Evolutionary conservation across 2,888 invertebrate genomes (phyloP).

Genomic region (Drosophila parthenogenetica): DNA sequence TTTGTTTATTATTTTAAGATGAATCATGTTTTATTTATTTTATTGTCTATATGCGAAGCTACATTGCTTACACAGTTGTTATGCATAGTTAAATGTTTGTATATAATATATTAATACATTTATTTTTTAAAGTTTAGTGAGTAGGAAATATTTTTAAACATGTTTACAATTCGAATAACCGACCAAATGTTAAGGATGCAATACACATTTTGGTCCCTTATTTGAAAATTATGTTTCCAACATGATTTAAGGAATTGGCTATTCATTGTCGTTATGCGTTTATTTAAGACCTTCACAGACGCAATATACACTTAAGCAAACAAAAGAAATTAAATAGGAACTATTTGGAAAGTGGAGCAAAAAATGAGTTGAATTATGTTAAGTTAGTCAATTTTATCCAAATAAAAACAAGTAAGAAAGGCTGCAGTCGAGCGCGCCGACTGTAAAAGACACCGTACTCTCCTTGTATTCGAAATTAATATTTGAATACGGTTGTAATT

Average conservation of each 20-base stretch:
- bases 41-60: constrained; percentile 49
- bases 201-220: constrained; percentile 39
- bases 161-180: constrained; percentile 53
- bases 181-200: constrained; percentile 51
- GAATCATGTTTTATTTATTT: constrained; percentile 26
- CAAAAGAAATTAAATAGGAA: neutral
- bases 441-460: no score
- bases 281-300: constrained; percentile 28
- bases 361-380: constrained; percentile 3
- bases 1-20: constrained; percentile 32
- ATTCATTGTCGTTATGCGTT: constrained; percentile 34
- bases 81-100: constrained; percentile 51
- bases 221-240: constrained; percentile 49
- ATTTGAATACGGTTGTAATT: no score
- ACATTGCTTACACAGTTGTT: constrained; percentile 44
- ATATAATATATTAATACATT: constrained; percentile 30
- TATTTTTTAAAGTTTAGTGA: constrained; percentile 27
- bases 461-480: no score
- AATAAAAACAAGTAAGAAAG: no score
- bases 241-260: constrained; percentile 47
- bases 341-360: constrained; percentile 49
- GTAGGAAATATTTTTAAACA: constrained; percentile 13
- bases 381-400: no score
- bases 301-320: constrained; percentile 23
- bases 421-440: no score